Evolutionary conservation across 2,888 invertebrate genomes (phyloP), one percentile per base, ranked within the genome.

Genomic region (Caenorhabditis japonica): DNA sequence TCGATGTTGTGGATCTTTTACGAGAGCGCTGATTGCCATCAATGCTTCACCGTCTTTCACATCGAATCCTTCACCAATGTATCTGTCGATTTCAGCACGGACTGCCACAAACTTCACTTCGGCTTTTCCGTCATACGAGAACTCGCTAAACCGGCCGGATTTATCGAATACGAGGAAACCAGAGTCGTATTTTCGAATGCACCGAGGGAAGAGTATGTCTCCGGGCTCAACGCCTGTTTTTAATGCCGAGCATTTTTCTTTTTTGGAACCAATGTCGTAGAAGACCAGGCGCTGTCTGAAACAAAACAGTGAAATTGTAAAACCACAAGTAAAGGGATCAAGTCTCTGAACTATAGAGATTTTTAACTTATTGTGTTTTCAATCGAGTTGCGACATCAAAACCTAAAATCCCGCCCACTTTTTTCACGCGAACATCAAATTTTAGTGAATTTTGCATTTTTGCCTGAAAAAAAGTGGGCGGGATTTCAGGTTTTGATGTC

Each of bases 31-130:
- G 66, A 85, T 72, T 4, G 74, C 82, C 53, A 84, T 80, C 39
- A 84, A 43, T 8, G 86, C 86, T 38, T 77, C 75, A 53, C 76
- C 75, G 13, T 71, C 73, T 25, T 76, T 72, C 19, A 83, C 69
- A 34, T 72, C 75, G 69, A 86, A 86, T 7, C 84, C 82, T 51
- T 86, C 85, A 8, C 78, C 83, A 7, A 86, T 53, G 58, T 82
- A 86, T 30, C 81, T 79, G 64, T 86, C 86, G 39, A 86, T 80
- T 53, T 84, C 78, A 5, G 82, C 76, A 1, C 80, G 39, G 25
- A 81, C 74, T 4, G 62, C 61, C 8, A 71, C 53, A 39, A 64
- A 79, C 33, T 71, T 59, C n/a, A n/a, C n/a, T n/a, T n/a, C n/a
- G n/a, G n/a, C n/a, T n/a, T n/a, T n/a, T 21, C 79, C 79, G 17